These are phyloP conservation scores for Drosophila mimetica DNA, from an alignment of 2,888 invertebrate species.

Conservation along the genomic window DNA sequence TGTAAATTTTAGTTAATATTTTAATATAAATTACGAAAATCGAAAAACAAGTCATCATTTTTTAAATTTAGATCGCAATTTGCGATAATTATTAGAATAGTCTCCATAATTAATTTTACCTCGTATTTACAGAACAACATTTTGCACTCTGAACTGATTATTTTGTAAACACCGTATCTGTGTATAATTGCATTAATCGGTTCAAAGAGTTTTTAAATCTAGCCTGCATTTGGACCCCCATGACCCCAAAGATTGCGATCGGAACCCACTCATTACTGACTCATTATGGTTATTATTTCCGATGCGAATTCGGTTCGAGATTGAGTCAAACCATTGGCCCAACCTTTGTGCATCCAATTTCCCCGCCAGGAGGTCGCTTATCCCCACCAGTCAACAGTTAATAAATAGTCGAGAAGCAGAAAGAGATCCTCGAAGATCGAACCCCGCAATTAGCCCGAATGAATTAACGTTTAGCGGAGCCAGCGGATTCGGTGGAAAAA, in stretches of 20 bases:
- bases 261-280: slow-evolving; percentile 30
- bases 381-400: slow-evolving; percentile 68
- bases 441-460: slow-evolving; percentile 56
- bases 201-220: slow-evolving; percentile 16
- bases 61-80: no score
- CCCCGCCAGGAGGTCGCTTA: slow-evolving; percentile 27
- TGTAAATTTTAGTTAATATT: no score
- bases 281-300: slow-evolving; percentile 37
- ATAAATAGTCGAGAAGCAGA: slow-evolving; percentile 62
- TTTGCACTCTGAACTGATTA: background rate
- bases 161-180: background rate
- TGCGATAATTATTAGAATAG: background rate
- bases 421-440: slow-evolving; percentile 32
- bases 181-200: slow-evolving; percentile 12
- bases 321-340: slow-evolving; percentile 5
- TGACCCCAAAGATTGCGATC: slow-evolving; percentile 16
- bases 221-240: slow-evolving; percentile 7
- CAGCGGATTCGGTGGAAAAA: slow-evolving; percentile 33
- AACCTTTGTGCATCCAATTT: slow-evolving; percentile 4
- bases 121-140: background rate
- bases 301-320: background rate
- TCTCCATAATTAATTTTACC: background rate
- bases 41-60: no score
- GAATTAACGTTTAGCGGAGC: slow-evolving; percentile 55
- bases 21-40: no score